phyloP scores from a whole-genome alignment of 2,797 vertebrate genomes.

The Columba guinea region DNA sequence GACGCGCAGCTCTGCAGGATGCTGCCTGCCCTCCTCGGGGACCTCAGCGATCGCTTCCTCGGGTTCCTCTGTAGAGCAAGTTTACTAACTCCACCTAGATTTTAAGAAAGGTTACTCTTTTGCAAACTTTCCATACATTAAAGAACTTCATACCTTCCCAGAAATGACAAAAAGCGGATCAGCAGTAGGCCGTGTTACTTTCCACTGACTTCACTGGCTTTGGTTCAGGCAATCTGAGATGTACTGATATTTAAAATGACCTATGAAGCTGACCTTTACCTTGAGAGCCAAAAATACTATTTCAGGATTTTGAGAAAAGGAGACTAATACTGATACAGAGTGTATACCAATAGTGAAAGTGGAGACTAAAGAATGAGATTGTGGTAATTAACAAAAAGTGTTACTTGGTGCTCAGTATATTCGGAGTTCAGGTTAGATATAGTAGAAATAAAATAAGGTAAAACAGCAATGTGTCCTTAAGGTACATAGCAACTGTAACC shows the following conservation, averaged over 20 bases:
- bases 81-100: conserved; percentile 10
- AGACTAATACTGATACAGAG: neutral
- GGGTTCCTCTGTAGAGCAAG: neutral
- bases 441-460: neutral
- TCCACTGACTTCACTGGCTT: neutral
- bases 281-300: neutral
- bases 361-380: neutral
- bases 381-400: neutral
- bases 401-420: neutral
- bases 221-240: neutral
- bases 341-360: neutral
- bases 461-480: neutral
- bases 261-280: neutral
- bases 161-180: neutral
- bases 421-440: neutral
- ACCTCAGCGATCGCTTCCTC: neutral
- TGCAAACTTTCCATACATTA: conserved; percentile 11
- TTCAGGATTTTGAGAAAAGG: neutral
- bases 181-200: neutral
- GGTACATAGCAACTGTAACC: neutral
- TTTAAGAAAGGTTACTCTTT: conserved; percentile 16
- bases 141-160: neutral
- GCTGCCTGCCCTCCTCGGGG: neutral
- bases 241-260: neutral
- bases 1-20: neutral